phyloP scores from a whole-genome alignment of 2,888 invertebrate genomes.

The Formica aserva region DNA sequence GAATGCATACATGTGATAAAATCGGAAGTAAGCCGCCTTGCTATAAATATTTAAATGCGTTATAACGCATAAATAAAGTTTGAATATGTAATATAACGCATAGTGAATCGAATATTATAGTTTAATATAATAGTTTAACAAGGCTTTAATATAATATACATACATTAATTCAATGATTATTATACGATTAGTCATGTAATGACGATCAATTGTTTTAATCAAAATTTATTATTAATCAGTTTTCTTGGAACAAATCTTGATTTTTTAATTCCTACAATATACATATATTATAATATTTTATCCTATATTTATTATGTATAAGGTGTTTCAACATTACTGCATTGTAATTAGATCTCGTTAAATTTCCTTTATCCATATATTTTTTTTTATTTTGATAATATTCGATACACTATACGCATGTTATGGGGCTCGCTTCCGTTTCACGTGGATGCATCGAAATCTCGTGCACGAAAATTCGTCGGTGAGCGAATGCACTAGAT shows the following conservation, averaged over 20 bases:
- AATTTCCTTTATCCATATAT: not conserved
- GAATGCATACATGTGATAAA: slow-evolving; percentile 66
- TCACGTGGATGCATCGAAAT: slow-evolving; percentile 36
- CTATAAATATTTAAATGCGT: slow-evolving; percentile 29
- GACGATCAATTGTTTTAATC: not conserved
- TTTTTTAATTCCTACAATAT: not conserved
- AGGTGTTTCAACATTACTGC: not conserved
- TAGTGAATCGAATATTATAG: not conserved
- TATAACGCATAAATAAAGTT: not conserved
- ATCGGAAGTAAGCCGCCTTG: slow-evolving; percentile 61
- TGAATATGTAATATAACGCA: not conserved
- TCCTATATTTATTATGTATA: slow-evolving; percentile 5
- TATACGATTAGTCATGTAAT: not conserved
- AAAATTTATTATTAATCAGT: not conserved
- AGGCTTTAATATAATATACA: not conserved
- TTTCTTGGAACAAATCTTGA: not conserved
- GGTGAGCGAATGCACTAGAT: slow-evolving; percentile 35
- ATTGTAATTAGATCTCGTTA: not conserved
- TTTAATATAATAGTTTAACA: slow-evolving; percentile 1
- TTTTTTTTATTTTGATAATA: not conserved
- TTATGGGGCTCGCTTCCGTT: slow-evolving; percentile 14
- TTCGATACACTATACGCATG: not conserved
- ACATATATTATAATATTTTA: not conserved
- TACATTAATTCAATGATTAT: not conserved
- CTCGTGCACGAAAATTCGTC: slow-evolving; percentile 43